Evolutionary conservation across 2,113 vertebrate species (phyloP), one percentile per base, ranked within the genome.

Genomic region (Microcebus lehilahytsara): DNA sequence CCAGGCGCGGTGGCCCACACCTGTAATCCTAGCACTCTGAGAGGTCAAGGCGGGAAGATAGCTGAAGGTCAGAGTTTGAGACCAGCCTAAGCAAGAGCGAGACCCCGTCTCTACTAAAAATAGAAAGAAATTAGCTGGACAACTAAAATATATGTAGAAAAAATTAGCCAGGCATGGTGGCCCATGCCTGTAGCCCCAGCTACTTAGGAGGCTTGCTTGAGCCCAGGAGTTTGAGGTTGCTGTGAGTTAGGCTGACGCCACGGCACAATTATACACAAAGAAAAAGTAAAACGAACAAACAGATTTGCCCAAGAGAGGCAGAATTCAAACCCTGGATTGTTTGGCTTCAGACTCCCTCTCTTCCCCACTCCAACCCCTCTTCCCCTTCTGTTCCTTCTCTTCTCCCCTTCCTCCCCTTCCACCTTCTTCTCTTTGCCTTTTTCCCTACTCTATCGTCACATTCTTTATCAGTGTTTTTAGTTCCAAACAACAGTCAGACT

Each of bases 381-480:
- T 6, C 1, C 1, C 1, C 10, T 20, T 1, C n/a, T 5, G 23
- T 9, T 8, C 58, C 8, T 51, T 51, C 51, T 51, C 23, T 11
- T 37, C 20, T 58, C 64, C 58, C 9, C n/a, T 8, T 62, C 8
- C 20, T n/a, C 32, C 42, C 27, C 14, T 4, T 8, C 58, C 9
- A 30, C 13, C 32, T 60, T 20, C n/a, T 7, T 87, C 25, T 9
- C 25, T 34, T 46, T 2, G 11, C 56, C 32, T 13, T 66, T 34
- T 32, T 10, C 37, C 14, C 32, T 46, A 14, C 27, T 27, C 72
- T 71, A 0, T 6, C 23, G 20, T 66, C 81, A 32, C 9, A 37
- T 37, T 22, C 46, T 32, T 0, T 40, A 5, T 58, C 67, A 8
- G 34, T 37, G 34, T 37, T 56, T 20, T 42, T 66, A 22, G 34